Conservation (phyloP, 2,113 vertebrate species). For the Ceyx cyanopectus region DNA sequence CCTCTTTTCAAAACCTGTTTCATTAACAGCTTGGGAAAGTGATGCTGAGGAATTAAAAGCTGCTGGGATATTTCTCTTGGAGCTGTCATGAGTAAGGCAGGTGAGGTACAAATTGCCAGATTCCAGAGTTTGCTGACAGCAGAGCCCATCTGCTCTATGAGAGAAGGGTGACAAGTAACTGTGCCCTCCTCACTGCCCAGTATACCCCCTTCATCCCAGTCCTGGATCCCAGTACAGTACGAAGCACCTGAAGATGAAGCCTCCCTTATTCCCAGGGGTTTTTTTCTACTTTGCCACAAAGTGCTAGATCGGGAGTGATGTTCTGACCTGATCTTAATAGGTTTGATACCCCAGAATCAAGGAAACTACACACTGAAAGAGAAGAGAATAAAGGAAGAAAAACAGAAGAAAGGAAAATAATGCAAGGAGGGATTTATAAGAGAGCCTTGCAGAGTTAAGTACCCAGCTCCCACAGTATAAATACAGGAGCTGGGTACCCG, state of each 20-base stretch:
- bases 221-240: not conserved
- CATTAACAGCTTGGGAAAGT: constrained; percentile 54
- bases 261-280: not conserved
- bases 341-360: not conserved
- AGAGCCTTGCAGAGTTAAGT: constrained; percentile 41
- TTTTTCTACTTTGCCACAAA: not conserved
- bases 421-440: not conserved
- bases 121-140: not conserved
- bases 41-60: not conserved
- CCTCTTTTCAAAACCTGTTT: constrained; percentile 18
- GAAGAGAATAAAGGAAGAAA: not conserved
- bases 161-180: not conserved
- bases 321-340: constrained; percentile 11
- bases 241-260: not conserved
- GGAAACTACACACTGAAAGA: not conserved
- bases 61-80: not conserved
- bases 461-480: not conserved
- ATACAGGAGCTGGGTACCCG: not conserved
- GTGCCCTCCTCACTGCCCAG: not conserved
- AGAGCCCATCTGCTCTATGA: not conserved
- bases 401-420: constrained; percentile 22
- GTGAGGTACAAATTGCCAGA: not conserved
- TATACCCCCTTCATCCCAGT: not conserved
- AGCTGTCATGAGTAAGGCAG: not conserved
- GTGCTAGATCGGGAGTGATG: not conserved